These are phyloP conservation scores for Albula goreensis DNA, from an alignment of 2,113 vertebrate genomes.

Conservation along the genomic window DNA sequence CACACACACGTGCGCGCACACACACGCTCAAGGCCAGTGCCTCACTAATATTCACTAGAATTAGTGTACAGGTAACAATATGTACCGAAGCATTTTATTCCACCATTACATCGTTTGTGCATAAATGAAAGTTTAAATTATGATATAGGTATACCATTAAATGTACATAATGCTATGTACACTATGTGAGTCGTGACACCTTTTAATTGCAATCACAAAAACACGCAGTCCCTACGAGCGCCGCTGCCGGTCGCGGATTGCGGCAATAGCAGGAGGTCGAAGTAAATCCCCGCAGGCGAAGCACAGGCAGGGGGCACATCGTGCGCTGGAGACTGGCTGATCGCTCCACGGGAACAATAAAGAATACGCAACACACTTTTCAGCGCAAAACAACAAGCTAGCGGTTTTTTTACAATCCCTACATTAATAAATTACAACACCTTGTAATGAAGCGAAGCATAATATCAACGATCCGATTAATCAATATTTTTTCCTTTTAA, in stretches of 20 bases:
- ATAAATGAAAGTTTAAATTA: not conserved
- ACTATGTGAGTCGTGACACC: conserved; percentile 36
- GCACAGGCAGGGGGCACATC: conserved; percentile 38
- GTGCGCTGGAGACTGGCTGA: conserved; percentile 28
- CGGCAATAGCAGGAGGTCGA: conserved; percentile 34
- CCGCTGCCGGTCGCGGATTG: conserved; percentile 41
- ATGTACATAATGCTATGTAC: conserved; percentile 20
- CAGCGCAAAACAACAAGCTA: not conserved
- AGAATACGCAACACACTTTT: conserved; percentile 8
- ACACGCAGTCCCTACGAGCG: conserved; percentile 47
- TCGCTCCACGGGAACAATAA: conserved; percentile 38
- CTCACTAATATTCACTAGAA: conserved; percentile 30
- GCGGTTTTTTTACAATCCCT: not conserved
- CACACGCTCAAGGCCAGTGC: conserved; percentile 34
- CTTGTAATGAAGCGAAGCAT: not conserved
- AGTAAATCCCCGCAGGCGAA: conserved; percentile 44
- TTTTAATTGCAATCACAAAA: conserved; percentile 45
- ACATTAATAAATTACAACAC: conserved; percentile 10
- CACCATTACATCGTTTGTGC: not conserved
- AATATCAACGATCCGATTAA: not conserved
- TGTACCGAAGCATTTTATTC: not conserved
- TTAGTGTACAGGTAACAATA: conserved; percentile 1
- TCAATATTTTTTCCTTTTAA: not conserved
- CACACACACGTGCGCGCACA: conserved; percentile 26
- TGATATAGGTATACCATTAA: conserved; percentile 40